Percentiles rank a stretch among this genome's conserved stretches.
These are phyloP conservation scores for Polymixis lichenea DNA, from an alignment of 2,888 invertebrate genomes.

Conservation along the genomic window DNA sequence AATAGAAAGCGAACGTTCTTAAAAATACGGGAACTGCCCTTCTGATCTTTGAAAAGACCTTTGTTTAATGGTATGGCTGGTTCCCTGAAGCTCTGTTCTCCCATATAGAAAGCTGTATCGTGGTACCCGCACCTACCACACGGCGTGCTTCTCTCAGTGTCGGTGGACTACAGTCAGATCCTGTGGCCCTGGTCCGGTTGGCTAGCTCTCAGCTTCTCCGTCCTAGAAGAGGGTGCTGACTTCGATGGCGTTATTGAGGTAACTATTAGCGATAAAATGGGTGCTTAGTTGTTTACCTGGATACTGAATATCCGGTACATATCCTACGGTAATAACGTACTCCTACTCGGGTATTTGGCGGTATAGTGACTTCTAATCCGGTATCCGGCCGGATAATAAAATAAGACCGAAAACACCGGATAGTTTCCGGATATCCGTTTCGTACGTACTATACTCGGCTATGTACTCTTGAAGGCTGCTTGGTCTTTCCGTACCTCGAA, in stretches of 20 bases:
- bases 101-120: slow-evolving; percentile 89
- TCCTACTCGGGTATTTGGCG: background rate
- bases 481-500: background rate
- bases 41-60: background rate
- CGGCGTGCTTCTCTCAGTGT: slow-evolving; percentile 95
- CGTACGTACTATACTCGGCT: background rate
- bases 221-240: slow-evolving; percentile 89
- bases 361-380: background rate
- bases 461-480: background rate
- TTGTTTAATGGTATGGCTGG: background rate
- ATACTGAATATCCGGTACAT: background rate
- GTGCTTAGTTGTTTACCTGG: background rate
- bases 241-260: slow-evolving; percentile 87
- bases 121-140: slow-evolving; percentile 98
- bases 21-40: background rate
- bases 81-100: background rate
- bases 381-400: background rate
- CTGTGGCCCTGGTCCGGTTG: slow-evolving; percentile 99
- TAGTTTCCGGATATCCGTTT: background rate
- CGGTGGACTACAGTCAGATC: slow-evolving; percentile 94
- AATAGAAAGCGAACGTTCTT: background rate
- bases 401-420: background rate
- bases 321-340: background rate
- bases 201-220: slow-evolving; percentile 93
- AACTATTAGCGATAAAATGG: slow-evolving; percentile 7